phyloP scores from a whole-genome alignment of 2,888 invertebrate genomes.

The Drosophila antonietae region DNA sequence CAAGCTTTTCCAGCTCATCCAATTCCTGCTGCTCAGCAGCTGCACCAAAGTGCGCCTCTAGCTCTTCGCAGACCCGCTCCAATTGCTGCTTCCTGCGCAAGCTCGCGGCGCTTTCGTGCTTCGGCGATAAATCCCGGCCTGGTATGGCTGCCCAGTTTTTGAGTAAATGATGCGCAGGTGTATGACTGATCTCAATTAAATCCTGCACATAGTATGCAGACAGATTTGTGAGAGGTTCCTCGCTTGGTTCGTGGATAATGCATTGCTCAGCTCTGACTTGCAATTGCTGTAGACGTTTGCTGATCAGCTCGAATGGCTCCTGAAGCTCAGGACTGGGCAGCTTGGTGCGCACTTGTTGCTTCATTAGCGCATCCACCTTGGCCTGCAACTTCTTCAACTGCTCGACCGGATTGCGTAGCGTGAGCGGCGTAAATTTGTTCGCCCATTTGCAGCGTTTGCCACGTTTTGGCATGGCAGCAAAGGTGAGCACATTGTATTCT shows the following conservation, averaged over 20 bases:
- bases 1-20: conserved; percentile 50
- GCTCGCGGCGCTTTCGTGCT: conserved; percentile 20
- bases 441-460: conserved; percentile 81
- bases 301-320: conserved; percentile 49
- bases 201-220: conserved; percentile 85
- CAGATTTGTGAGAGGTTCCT: conserved; percentile 34
- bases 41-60: conserved; percentile 57
- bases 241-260: conserved; percentile 51
- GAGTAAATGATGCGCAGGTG: conserved; percentile 86
- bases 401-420: conserved; percentile 72
- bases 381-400: conserved; percentile 73
- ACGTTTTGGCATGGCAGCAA: conserved; percentile 62
- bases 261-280: conserved; percentile 5
- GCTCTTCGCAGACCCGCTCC: conserved; percentile 57
- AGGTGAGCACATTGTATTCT: conserved; percentile 76
- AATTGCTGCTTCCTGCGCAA: conserved; percentile 38
- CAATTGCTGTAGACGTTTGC: conserved; percentile 46
- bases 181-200: conserved; percentile 85
- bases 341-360: conserved; percentile 54
- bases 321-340: conserved; percentile 24
- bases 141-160: conserved; percentile 88
- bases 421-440: conserved; percentile 83
- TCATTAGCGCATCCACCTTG: conserved; percentile 72
- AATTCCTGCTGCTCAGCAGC: conserved; percentile 37
- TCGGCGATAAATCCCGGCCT: conserved; percentile 87